Percentiles rank a stretch among this genome's conserved stretches.
These are phyloP conservation scores for Meghimatium bilineatum DNA, from an alignment of 2,888 invertebrate species.

Conservation along the genomic window DNA sequence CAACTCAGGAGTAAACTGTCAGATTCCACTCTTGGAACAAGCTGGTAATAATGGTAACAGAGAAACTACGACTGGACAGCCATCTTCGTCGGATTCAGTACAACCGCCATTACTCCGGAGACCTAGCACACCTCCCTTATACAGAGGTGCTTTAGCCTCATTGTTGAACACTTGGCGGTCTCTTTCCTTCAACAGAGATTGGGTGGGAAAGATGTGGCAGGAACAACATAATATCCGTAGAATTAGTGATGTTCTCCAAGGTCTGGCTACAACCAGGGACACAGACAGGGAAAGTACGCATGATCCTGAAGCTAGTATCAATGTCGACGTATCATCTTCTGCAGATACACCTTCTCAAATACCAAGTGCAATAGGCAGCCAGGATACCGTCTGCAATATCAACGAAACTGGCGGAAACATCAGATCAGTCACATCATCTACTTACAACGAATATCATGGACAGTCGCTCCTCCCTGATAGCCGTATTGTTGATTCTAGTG, in stretches of 20 bases:
- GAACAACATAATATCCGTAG: conserved; percentile 35
- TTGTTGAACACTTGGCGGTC: conserved; percentile 30
- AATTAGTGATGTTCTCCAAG: conserved; percentile 20
- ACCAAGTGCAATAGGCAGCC: neutral
- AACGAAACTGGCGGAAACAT: neutral
- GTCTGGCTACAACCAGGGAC: neutral
- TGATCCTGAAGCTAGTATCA: neutral
- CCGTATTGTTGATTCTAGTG: neutral
- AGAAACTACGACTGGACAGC: neutral
- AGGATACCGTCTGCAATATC: neutral
- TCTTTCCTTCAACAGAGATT: conserved; percentile 36
- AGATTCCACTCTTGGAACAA: neutral
- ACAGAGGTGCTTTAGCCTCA: neutral
- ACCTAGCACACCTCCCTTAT: neutral
- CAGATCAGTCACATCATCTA: neutral
- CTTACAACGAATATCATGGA: neutral
- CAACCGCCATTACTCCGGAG: neutral
- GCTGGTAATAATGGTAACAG: neutral
- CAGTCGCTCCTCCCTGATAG: neutral
- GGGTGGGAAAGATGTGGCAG: conserved; percentile 36
- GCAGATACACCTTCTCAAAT: neutral
- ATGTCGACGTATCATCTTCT: too few relatives aligned
- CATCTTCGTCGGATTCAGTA: neutral
- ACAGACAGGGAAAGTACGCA: neutral
- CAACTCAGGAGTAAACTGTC: too few relatives aligned